Percentiles rank a stretch among this genome's conserved stretches.
Conservation (phyloP, 1,140 invertebrate species). For the Physella acuta region DNA sequence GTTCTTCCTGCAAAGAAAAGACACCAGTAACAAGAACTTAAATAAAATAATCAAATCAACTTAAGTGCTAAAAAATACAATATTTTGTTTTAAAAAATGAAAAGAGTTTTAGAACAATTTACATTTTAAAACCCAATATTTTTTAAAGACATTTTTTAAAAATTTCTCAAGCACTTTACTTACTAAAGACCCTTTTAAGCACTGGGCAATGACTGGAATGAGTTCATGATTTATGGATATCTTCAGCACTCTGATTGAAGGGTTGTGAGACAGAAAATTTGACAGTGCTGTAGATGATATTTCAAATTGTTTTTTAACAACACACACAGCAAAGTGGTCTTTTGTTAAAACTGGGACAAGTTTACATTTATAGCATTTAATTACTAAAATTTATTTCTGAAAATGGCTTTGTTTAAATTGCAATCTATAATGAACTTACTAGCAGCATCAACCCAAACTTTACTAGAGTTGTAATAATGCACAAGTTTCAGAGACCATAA, state of each 20-base stretch:
- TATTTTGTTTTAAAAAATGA: not conserved
- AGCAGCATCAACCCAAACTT: conserved; percentile 5
- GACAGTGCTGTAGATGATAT: conserved; percentile 3
- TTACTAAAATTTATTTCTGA: too few relatives aligned
- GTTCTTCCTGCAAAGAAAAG: conserved; percentile 41
- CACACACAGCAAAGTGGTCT: not conserved
- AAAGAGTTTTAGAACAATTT: not conserved
- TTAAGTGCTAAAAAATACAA: too few relatives aligned
- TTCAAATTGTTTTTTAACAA: not conserved
- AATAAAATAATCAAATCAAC: too few relatives aligned
- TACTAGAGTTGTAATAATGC: conserved; percentile 13
- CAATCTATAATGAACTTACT: conserved; percentile 2
- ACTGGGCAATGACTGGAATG: conserved; percentile 21
- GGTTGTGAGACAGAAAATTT: conserved; percentile 9
- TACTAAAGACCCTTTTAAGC: conserved; percentile 9
- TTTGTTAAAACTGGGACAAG: not conserved
- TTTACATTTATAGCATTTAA: too few relatives aligned
- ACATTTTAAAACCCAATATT: not conserved
- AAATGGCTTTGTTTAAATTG: not conserved
- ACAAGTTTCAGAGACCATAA: conserved; percentile 28
- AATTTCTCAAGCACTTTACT: too few relatives aligned
- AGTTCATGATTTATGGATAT: conserved; percentile 2
- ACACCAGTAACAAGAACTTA: too few relatives aligned
- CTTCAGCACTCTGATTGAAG: conserved; percentile 19
- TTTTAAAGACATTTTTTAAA: too few relatives aligned